Percentiles rank a stretch among this genome's conserved stretches.
Evolutionary conservation across 2,113 vertebrate species (phyloP).

Genomic region (Genyomyrus donnyi): DNA sequence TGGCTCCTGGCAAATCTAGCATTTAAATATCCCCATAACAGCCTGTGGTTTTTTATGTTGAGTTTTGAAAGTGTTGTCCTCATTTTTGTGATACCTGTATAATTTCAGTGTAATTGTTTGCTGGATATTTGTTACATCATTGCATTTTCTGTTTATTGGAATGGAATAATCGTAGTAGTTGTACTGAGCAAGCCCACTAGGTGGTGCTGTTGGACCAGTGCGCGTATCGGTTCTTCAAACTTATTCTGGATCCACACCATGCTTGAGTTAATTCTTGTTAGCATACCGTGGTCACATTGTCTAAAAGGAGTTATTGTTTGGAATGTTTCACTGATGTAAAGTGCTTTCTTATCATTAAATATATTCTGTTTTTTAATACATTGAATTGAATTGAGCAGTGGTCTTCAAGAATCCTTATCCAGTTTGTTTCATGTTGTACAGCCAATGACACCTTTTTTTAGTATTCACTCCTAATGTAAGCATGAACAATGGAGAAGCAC

Average conservation of each 20-base stretch:
- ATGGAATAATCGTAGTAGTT: neutral
- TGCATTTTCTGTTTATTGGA: neutral
- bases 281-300: neutral
- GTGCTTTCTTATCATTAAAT: neutral
- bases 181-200: neutral
- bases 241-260: neutral
- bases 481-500: neutral
- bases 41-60: neutral
- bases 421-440: neutral
- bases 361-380: neutral
- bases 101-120: neutral
- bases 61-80: neutral
- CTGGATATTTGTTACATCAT: neutral
- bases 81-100: neutral
- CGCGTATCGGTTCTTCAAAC: neutral
- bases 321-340: neutral
- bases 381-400: neutral
- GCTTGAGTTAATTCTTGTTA: neutral
- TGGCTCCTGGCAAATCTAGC: neutral
- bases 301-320: neutral
- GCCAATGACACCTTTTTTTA: neutral
- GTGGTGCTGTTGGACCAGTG: neutral
- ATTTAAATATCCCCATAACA: neutral
- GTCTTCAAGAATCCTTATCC: neutral
- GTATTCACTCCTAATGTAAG: neutral